These are phyloP conservation scores for Hipparchia sbordonii DNA, from an alignment of 2,888 invertebrate species.

Conservation along the genomic window DNA sequence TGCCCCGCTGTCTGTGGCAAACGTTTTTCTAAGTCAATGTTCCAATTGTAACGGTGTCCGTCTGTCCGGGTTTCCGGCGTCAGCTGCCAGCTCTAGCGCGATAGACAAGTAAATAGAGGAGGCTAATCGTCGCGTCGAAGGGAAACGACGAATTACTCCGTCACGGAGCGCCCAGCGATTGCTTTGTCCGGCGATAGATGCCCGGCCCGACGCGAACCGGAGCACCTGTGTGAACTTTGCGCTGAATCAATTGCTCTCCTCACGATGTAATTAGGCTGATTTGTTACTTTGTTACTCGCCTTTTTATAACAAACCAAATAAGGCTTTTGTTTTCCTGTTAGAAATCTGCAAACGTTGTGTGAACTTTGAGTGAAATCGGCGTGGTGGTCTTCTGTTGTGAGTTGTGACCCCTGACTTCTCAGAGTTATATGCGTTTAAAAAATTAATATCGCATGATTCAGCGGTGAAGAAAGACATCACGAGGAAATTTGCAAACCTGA, in stretches of 20 bases:
- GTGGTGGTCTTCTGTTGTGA: too few species aligned
- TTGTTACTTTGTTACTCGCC: not conserved
- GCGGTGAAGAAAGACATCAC: too few species aligned
- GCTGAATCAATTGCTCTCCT: conserved; percentile 29
- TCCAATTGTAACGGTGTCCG: conserved; percentile 79
- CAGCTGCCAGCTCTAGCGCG: conserved; percentile 76
- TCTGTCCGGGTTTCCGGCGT: conserved; percentile 71
- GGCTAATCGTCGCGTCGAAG: conserved; percentile 79
- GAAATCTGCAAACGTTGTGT: not conserved
- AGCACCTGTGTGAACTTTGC: conserved; percentile 53
- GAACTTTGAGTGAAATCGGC: too few species aligned
- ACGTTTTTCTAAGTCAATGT: conserved; percentile 81
- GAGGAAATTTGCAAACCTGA: too few species aligned
- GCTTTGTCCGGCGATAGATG: conserved; percentile 71
- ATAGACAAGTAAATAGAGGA: conserved; percentile 81
- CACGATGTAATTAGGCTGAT: conserved; percentile 23
- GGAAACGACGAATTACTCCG: conserved; percentile 81
- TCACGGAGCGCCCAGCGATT: conserved; percentile 75
- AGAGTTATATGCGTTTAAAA: too few species aligned
- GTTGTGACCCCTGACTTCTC: too few species aligned
- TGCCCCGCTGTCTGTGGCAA: conserved; percentile 59
- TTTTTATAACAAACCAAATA: not conserved
- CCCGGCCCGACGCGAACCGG: conserved; percentile 49
- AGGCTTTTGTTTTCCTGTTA: not conserved
- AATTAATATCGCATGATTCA: too few species aligned